These are phyloP conservation scores for Microchrysa polita DNA, from an alignment of 2,888 invertebrate genomes.

Conservation along the genomic window DNA sequence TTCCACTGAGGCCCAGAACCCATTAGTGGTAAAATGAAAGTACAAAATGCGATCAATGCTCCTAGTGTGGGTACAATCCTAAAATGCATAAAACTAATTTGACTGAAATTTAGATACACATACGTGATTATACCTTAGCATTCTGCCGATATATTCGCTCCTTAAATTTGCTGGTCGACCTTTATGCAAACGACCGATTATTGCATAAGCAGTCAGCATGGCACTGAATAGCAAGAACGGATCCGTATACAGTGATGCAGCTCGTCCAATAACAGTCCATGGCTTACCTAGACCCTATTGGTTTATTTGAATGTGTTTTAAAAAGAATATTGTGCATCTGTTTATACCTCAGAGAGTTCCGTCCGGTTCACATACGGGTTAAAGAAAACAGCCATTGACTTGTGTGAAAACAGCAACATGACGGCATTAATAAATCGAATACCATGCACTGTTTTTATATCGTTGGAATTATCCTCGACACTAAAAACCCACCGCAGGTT, in stretches of 20 bases:
- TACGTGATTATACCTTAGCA: conserved; percentile 65
- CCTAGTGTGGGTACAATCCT: conserved; percentile 73
- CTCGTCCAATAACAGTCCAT: conserved; percentile 74
- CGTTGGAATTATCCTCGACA: conserved; percentile 63
- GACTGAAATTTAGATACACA: too few species aligned
- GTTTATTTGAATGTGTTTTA: background rate
- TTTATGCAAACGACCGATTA: conserved; percentile 69
- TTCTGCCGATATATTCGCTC: conserved; percentile 71
- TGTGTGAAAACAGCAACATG: conserved; percentile 73
- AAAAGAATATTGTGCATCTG: background rate
- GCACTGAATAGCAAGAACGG: conserved; percentile 77
- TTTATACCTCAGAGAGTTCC: conserved; percentile 70
- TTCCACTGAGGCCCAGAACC: conserved; percentile 77
- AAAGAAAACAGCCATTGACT: conserved; percentile 77
- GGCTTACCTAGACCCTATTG: conserved; percentile 69
- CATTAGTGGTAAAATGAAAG: conserved; percentile 71
- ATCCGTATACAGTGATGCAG: conserved; percentile 76
- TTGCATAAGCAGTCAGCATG: conserved; percentile 71
- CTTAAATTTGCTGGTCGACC: conserved; percentile 67
- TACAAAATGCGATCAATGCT: conserved; percentile 74
- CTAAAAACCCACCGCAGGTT: conserved; percentile 66
- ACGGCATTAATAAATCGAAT: conserved; percentile 73
- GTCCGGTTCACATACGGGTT: conserved; percentile 74
- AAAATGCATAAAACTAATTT: background rate
- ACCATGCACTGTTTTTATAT: conserved; percentile 72